Base-by-base conservation (phyloP, 2,888 invertebrate genomes). In the Drosophila paracracens region DNA sequence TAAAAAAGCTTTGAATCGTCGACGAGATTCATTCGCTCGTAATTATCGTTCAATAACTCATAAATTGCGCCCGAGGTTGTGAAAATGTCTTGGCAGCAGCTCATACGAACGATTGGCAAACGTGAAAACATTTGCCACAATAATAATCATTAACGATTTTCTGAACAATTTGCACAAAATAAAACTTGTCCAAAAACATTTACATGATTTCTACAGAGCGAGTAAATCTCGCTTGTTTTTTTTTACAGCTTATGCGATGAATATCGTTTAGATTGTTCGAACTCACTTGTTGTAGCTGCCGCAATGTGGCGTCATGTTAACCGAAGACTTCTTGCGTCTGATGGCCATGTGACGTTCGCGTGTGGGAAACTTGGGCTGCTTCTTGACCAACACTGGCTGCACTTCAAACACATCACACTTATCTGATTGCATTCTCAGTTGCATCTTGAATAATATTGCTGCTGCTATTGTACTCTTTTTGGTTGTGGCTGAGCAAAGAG, bases 311-410 rank as follows among this genome's bases (percentile, higher is more conserved):
- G 82, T 54, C 16, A 68, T 46, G 52, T 25, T 46, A 46, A 61
- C 51, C 11, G 68, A 48, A 54, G 94, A 94, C 77, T 94, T 94
- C 76, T 94, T 94, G 79, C 96, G 94, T 62, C 95, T 93, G 51
- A 96, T 94, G 46, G 96, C 96, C 87, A 94, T 94, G 91, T 96
- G 95, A 78, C 96, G 94, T 88, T 96, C 96, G 51, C 96, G 94
- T 1, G 95, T 95, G 1, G 95, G 96, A 91, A 96, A 96, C 86
- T 95, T 95, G 64, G 96, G 95, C 51, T 94, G 94, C 83, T 94
- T 94, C 81, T 94, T 92, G 60, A 93, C 91, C 51, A 92, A 87
- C 81, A 94, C 93, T 74, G 93, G 93, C 70, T 93, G 93, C 76
- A 93, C 91, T 72, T 91, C 89, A 43, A 83, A 81, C 33, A 80